phyloP scores from a whole-genome alignment of 2,113 vertebrate species.

The Cettia cetti region DNA sequence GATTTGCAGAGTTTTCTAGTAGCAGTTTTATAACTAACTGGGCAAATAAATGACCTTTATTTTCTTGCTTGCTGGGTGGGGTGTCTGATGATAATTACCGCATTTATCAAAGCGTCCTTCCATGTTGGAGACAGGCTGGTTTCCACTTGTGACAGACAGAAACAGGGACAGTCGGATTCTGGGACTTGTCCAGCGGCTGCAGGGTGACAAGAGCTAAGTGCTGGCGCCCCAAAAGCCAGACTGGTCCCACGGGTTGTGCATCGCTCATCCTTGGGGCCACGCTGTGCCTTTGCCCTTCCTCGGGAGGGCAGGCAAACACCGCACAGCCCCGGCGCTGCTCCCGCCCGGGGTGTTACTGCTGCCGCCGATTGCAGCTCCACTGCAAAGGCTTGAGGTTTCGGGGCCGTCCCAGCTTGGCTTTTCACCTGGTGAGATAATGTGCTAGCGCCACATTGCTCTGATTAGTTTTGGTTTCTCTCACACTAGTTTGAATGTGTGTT shows the following conservation, averaged over 20 bases:
- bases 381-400: neutral
- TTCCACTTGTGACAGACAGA: neutral
- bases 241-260: neutral
- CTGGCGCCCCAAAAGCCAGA: neutral
- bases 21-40: neutral
- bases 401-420: neutral
- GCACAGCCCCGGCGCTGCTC: neutral
- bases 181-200: neutral
- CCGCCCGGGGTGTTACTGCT: neutral
- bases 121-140: neutral
- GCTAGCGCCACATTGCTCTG: neutral
- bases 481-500: neutral
- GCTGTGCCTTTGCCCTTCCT: neutral
- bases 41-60: neutral
- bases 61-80: neutral
- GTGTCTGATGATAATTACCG: neutral
- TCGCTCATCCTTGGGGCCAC: neutral
- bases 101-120: neutral
- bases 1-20: neutral
- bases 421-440: neutral
- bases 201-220: too few relatives aligned
- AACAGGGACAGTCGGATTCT: neutral
- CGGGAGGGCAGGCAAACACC: fast-evolving
- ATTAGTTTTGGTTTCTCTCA: neutral
- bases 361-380: neutral